Evolutionary conservation across 2,113 vertebrate species (phyloP), one percentile per base, ranked within the genome.

Genomic region (Hystrix cristata): DNA sequence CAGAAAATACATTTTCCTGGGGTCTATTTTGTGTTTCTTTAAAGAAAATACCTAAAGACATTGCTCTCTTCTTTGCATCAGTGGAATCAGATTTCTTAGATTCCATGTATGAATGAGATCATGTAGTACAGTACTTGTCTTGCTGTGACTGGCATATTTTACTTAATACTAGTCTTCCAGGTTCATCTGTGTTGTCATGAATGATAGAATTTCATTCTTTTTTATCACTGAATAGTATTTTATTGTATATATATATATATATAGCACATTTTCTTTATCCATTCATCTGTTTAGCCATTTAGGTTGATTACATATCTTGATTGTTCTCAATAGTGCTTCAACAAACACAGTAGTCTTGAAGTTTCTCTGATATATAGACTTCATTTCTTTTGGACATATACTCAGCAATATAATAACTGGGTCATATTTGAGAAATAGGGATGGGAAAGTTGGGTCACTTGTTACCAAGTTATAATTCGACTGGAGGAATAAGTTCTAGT

Each of bases 1-100:
- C 67, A 96, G 19, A 91, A 96, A 94, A 48, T n/a, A 16, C 3
- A 60, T 55, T 87, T 64, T 91, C 38, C 69, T 91, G 76, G 46
- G 53, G 88, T 71, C n/a, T 78, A 12, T 84, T 53, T 78, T 94
- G 29, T 27, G 29, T 92, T 91, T 27, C 15, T 72, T 92, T 64
- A 34, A 27, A 71, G 34, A 92, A 64, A 79, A 34, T 3, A 69
- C 51, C 43, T 72, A 9, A 1, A n/a, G 78, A n/a, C 9, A 57
- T 10, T 57, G 18, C 57, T 80, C 7, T n/a, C 9, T 57, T 80
- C 78, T 79, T 31, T 79, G 27, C 48, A n/a, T 80, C 48, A n/a
- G 21, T 34, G 53, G 23, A 15, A 4, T 84, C 27, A 64, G 15
- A 27, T 64, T 48, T 48, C 31, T 84, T 64, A 84, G 59, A 43